phyloP scores from a whole-genome alignment of 2,797 vertebrate species.

The Oreochromis grahami region DNA sequence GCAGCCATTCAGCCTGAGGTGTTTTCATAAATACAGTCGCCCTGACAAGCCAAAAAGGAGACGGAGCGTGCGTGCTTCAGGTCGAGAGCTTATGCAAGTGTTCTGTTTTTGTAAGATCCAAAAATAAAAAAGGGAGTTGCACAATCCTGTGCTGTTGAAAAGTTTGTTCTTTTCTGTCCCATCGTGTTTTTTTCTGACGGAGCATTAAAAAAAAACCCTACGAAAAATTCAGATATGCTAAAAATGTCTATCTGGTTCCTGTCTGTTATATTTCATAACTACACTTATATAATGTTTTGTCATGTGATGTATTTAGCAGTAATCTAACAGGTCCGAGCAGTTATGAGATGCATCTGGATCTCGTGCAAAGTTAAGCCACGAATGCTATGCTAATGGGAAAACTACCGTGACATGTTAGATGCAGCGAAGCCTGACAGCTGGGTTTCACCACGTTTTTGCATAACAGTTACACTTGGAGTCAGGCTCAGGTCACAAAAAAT shows the following conservation, averaged over 20 bases:
- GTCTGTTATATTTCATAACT: neutral
- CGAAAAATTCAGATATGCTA: neutral
- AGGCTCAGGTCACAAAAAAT: neutral
- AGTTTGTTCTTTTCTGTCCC: slow-evolving; percentile 14
- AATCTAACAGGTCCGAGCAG: neutral
- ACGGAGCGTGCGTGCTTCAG: slow-evolving; percentile 5
- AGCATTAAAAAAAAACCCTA: rapidly evolving
- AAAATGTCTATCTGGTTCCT: neutral
- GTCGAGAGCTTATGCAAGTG: slow-evolving; percentile 55
- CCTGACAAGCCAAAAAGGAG: slow-evolving; percentile 32
- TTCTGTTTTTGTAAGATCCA: slow-evolving; percentile 35
- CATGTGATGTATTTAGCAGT: neutral
- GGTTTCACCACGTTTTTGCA: neutral
- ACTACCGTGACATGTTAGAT: neutral
- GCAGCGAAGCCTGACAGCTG: neutral
- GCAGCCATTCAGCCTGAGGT: slow-evolving; percentile 68
- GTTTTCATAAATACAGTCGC: slow-evolving; percentile 51
- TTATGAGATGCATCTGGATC: neutral
- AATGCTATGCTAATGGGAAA: neutral
- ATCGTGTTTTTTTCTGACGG: neutral
- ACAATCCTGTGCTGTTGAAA: slow-evolving; percentile 9
- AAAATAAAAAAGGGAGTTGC: slow-evolving; percentile 8
- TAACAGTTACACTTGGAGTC: neutral
- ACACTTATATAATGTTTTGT: neutral
- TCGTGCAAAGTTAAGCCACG: neutral